These are phyloP conservation scores for Heliconius ismenius DNA, from an alignment of 2,888 invertebrate species.

Conservation along the genomic window DNA sequence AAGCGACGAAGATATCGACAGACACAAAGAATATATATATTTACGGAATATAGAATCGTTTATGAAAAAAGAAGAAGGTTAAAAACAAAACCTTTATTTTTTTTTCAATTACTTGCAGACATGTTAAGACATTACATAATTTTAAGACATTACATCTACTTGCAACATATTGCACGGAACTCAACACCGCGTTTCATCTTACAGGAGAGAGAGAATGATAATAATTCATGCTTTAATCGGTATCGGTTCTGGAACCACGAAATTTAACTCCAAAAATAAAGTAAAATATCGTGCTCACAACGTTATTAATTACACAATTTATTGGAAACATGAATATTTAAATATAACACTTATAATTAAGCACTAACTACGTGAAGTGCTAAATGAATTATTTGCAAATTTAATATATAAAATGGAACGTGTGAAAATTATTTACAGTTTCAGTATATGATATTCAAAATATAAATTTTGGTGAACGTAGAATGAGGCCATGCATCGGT, in stretches of 20 bases:
- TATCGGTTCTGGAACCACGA: background rate
- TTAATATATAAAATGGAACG: background rate
- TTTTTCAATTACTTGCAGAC: too few species aligned
- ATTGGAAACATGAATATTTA: background rate
- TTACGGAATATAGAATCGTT: too few species aligned
- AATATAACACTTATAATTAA: background rate
- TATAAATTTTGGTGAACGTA: background rate
- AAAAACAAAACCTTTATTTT: too few species aligned
- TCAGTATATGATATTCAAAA: background rate
- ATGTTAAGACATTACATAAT: too few species aligned
- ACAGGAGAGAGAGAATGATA: too few species aligned
- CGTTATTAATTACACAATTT: background rate
- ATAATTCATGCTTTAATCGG: background rate
- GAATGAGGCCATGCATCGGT: background rate
- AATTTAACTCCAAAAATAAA: background rate
- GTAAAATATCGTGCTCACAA: background rate
- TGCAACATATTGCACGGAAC: too few species aligned
- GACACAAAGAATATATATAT: too few species aligned
- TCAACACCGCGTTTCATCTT: too few species aligned
- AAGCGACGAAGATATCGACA: too few species aligned
- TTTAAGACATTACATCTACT: too few species aligned
- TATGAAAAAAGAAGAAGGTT: too few species aligned
- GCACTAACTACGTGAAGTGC: background rate
- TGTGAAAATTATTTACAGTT: slow-evolving; percentile 2
- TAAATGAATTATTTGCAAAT: background rate